Evolutionary conservation across 1,140 invertebrate species (phyloP).

Genomic region (Drosophila bocqueti): DNA sequence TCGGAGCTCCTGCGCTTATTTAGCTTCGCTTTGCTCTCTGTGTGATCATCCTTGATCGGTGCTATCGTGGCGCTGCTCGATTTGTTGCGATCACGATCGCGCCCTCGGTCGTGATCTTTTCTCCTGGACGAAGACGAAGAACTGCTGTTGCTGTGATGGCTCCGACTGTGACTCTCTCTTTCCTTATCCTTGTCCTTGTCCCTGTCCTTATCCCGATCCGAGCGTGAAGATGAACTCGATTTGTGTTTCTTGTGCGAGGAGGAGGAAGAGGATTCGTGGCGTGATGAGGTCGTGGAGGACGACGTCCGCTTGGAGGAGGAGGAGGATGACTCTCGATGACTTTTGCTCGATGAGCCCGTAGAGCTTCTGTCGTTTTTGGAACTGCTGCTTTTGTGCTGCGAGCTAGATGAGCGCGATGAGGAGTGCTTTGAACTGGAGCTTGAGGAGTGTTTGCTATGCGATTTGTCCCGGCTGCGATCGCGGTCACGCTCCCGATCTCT

Average conservation of each 20-base stretch:
- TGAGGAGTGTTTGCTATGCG: constrained; percentile 60
- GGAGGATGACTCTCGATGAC: constrained; percentile 53
- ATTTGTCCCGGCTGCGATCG: constrained; percentile 53
- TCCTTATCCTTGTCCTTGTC: constrained; percentile 30
- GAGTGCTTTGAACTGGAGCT: constrained; percentile 70
- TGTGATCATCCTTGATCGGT: constrained; percentile 64
- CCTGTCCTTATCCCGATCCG: constrained; percentile 46
- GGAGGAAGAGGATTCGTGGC: constrained; percentile 54
- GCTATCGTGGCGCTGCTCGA: constrained; percentile 34
- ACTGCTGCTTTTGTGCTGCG: constrained; percentile 61
- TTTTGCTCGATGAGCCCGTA: constrained; percentile 58
- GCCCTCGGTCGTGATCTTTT: constrained; percentile 48
- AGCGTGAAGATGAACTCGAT: constrained; percentile 65
- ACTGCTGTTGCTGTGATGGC: constrained; percentile 56
- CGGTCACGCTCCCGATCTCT: constrained; percentile 49
- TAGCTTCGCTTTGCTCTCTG: constrained; percentile 61
- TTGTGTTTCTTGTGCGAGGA: constrained; percentile 67
- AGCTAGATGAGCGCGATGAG: constrained; percentile 67
- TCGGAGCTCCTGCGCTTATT: constrained; percentile 68
- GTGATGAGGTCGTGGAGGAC: constrained; percentile 31
- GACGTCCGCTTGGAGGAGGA: constrained; percentile 54
- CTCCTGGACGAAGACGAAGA: constrained; percentile 55
- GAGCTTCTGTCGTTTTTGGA: constrained; percentile 60
- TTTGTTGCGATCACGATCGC: constrained; percentile 61
- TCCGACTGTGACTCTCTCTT: constrained; percentile 52